Evolutionary conservation across 1,140 invertebrate genomes (phyloP).

Genomic region (Odontomachus brunneus): DNA sequence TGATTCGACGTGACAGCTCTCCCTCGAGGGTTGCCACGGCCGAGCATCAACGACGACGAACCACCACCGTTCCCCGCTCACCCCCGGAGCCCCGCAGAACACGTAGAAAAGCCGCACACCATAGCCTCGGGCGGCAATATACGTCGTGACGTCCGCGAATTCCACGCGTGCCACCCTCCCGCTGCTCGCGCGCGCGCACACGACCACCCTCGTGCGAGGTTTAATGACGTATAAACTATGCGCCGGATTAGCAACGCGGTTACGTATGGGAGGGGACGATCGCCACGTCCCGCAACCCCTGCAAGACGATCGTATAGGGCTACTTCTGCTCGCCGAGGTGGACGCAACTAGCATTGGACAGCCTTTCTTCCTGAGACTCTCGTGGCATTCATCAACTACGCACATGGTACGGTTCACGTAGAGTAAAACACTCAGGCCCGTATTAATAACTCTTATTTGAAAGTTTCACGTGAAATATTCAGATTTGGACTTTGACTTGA

Average conservation of each 20-base stretch:
- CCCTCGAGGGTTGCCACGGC: slow-evolving; percentile 76
- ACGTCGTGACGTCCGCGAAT: slow-evolving; percentile 83
- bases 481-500: too few relatives aligned
- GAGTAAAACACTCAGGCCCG: not conserved
- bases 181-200: slow-evolving; percentile 48
- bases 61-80: slow-evolving; percentile 43
- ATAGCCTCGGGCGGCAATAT: slow-evolving; percentile 78
- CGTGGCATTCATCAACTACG: not conserved
- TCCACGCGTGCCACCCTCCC: slow-evolving; percentile 79
- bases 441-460: not conserved
- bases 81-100: slow-evolving; percentile 19
- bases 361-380: slow-evolving; percentile 27
- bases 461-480: not conserved
- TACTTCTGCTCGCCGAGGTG: slow-evolving; percentile 63
- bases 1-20: slow-evolving; percentile 83
- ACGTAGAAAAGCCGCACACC: slow-evolving; percentile 62
- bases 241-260: slow-evolving; percentile 82
- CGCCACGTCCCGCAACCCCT: slow-evolving; percentile 53
- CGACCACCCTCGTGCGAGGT: slow-evolving; percentile 72
- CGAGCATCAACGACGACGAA: slow-evolving; percentile 54
- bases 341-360: slow-evolving; percentile 52
- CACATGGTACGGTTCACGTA: not conserved
- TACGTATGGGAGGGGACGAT: slow-evolving; percentile 40
- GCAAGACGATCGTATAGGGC: slow-evolving; percentile 65
- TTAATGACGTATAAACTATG: slow-evolving; percentile 86